A percentile compares a stretch with the other conserved stretches of the same genome.
These are phyloP conservation scores for Mormyrops attenuatus DNA, from an alignment of 2,797 vertebrate genomes.

Conservation along the genomic window DNA sequence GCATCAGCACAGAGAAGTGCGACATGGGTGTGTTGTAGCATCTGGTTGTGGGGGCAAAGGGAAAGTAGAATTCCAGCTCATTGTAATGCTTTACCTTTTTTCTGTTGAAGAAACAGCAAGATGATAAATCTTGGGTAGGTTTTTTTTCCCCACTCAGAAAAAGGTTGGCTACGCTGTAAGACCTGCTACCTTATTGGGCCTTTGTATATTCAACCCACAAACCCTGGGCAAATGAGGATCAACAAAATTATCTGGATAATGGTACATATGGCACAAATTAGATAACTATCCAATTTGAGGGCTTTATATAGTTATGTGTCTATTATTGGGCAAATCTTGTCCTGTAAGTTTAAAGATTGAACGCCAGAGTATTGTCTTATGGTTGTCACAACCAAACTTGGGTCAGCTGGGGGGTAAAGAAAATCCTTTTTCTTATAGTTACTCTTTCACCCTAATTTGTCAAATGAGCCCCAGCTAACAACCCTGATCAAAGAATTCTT, in stretches of 20 bases:
- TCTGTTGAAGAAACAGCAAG: not conserved
- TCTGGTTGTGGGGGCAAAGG: not conserved
- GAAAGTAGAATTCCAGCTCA: not conserved
- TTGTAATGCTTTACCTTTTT: not conserved
- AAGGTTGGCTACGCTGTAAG: not conserved
- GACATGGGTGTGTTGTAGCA: not conserved
- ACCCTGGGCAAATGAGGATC: not conserved
- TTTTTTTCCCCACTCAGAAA: not conserved
- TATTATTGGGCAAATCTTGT: not conserved
- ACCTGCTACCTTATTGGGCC: not conserved
- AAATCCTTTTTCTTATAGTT: not conserved
- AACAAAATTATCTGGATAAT: not conserved
- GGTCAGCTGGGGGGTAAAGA: not conserved
- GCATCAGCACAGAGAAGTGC: not conserved
- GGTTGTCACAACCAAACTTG: not conserved
- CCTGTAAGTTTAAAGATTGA: not conserved
- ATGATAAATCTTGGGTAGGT: not conserved
- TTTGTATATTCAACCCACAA: not conserved
- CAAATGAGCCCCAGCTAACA: not conserved
- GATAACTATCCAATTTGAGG: not conserved
- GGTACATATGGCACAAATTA: not conserved
- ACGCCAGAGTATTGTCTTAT: not conserved
- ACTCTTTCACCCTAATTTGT: not conserved
- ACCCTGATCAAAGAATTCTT: not conserved
- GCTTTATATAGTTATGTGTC: not conserved